A percentile compares a stretch with the other conserved stretches of the same genome.
Conservation (phyloP, 2,113 vertebrate genomes). For the Toxotes jaculatrix region DNA sequence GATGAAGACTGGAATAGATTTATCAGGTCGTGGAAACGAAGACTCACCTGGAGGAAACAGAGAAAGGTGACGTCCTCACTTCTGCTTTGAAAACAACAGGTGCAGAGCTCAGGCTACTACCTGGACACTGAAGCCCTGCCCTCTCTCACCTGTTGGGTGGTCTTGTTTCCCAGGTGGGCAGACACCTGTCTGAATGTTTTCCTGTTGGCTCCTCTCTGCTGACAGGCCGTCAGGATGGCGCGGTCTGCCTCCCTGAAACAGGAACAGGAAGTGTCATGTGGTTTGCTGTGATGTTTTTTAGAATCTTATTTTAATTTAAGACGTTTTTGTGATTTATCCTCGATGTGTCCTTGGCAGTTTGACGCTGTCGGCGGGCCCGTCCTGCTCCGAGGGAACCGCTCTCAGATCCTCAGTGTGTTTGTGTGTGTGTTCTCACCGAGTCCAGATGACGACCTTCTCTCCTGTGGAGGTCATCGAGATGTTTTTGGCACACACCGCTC, state of each 20-base stretch:
- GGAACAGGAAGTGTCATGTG: not conserved
- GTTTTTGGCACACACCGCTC: conserved; percentile 89
- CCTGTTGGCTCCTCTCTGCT: conserved; percentile 88
- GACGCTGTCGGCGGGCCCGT: too few relatives aligned
- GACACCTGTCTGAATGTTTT: conserved; percentile 90
- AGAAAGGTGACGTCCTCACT: not conserved
- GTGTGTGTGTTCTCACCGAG: conserved; percentile 82
- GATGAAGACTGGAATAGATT: conserved; percentile 87
- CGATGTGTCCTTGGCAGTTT: too few relatives aligned
- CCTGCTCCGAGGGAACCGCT: too few relatives aligned
- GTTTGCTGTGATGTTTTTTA: not conserved
- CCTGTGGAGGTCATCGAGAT: conserved; percentile 88
- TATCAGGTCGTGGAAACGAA: conserved; percentile 91
- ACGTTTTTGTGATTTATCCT: too few relatives aligned
- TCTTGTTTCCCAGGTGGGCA: conserved; percentile 89
- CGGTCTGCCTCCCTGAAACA: conserved; percentile 91
- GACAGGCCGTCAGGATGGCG: conserved; percentile 90
- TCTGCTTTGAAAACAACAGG: too few relatives aligned
- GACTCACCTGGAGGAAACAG: conserved; percentile 84
- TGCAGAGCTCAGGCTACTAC: too few relatives aligned
- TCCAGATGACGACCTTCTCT: conserved; percentile 93
- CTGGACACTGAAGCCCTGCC: not conserved
- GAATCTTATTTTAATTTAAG: too few relatives aligned
- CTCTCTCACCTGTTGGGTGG: conserved; percentile 85
- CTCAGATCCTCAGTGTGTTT: not conserved